Evolutionary conservation across 2,888 invertebrate genomes (phyloP).

Genomic region (Drosophila parthenogenetica): DNA sequence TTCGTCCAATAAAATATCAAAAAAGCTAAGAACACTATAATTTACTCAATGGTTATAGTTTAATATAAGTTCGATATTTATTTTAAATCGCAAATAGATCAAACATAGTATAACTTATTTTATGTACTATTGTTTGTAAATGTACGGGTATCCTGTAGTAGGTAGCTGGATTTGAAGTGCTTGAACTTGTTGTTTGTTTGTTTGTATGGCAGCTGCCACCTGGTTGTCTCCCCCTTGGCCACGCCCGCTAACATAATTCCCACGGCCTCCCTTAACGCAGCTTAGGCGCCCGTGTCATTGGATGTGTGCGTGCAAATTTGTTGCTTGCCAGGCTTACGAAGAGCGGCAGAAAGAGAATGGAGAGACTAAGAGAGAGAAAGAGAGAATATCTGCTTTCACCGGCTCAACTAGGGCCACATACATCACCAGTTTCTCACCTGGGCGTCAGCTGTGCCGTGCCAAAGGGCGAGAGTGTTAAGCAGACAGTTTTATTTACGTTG

Average conservation of each 20-base stretch:
- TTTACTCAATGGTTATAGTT: too few relatives aligned
- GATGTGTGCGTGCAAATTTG: conserved; percentile 72
- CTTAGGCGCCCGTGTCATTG: conserved; percentile 75
- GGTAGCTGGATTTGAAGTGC: background rate
- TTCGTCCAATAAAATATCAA: too few relatives aligned
- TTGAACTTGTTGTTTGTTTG: conserved; percentile 14
- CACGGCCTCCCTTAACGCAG: conserved; percentile 35
- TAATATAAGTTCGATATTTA: too few relatives aligned
- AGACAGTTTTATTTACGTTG: conserved; percentile 78
- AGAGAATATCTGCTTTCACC: conserved; percentile 15
- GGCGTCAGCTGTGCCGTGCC: conserved; percentile 46
- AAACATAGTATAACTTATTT: too few relatives aligned
- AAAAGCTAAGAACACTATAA: too few relatives aligned
- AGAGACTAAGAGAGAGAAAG: background rate
- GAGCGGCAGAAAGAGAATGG: conserved; percentile 10
- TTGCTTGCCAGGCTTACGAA: conserved; percentile 58
- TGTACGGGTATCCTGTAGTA: background rate
- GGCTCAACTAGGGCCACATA: conserved; percentile 31
- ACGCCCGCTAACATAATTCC: conserved; percentile 27
- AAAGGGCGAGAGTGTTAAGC: conserved; percentile 49
- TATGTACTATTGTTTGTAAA: too few relatives aligned
- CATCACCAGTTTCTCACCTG: conserved; percentile 36
- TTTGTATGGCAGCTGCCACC: conserved; percentile 29
- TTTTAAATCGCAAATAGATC: too few relatives aligned
- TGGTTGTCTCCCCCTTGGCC: conserved; percentile 37